Base-by-base conservation (phyloP, 1,140 invertebrate genomes). In the Solen grandis region DNA sequence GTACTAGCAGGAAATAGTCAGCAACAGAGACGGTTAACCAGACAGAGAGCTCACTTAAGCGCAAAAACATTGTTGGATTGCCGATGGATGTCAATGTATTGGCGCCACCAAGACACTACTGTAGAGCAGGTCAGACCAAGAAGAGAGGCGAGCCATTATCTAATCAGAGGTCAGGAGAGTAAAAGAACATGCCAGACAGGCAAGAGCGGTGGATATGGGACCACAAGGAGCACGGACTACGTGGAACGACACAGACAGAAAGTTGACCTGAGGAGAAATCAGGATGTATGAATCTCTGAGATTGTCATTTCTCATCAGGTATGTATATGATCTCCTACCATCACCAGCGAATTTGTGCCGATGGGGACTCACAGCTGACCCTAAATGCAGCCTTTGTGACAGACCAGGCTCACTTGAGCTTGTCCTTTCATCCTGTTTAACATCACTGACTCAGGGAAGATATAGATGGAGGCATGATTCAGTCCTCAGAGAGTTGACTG, bases 311-410 rank as follows among this genome's bases (percentile, higher is more conserved):
- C 50, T 78, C 1, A n/a, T 76, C 10, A 68, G 46, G 29, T 55
- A 33, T 5, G 54, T 78, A 0, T 69, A 55, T 35, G 63, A 78
- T 29, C 50, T 65, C 13, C 36, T 78, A 25, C 63, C 62, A 57
- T 78, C 65, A 8, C 63, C 75, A 78, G 46, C 29, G 8, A 78
- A 69, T 52, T 0, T 69, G 31, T 68, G 52, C 57, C 29, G 75
- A 59, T 69, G n/a, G n/a, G n/a, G n/a, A n/a, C n/a, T n/a, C n/a
- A n/a, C n/a, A n/a, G n/a, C n/a, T n/a, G n/a, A n/a, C n/a, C n/a
- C n/a, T n/a, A n/a, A n/a, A n/a, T n/a, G n/a, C n/a, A n/a, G n/a
- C n/a, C n/a, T n/a, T n/a, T 72, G 68, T 57, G 52, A 22, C 4
- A 36, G 54, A 55, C 25, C n/a, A 57, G 54, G 14, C 35, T 29